Base-by-base conservation (phyloP, 2,113 vertebrate species). In the Mus pahari region DNA sequence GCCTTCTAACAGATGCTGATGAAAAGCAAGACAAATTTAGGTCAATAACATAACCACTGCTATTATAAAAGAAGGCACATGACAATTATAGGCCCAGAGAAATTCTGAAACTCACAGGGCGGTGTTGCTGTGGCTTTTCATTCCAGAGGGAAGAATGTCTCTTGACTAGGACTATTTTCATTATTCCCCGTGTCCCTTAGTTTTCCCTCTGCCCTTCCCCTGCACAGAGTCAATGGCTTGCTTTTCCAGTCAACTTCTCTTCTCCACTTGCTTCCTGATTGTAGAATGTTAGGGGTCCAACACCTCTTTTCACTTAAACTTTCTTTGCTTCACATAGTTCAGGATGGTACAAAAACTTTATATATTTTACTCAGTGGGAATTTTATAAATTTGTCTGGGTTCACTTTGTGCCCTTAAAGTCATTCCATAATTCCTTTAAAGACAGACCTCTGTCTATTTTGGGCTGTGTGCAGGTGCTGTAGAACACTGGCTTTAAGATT, bases 371-470 rank as follows among this genome's bases (percentile, higher is more conserved):
- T 83, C 73, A 64, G 73, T 83, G 53, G 89, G 60, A 73, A 91
- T 93, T 95, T 83, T 92, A 2, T 82, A 86, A 96, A 82, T 90
- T 93, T 88, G 60, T 33, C 22, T 83, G 42, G 22, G n/a, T 70
- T 97, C 42, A 92, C 48, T 89, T 92, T n/a, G 48, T 91, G 77
- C 5, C 33, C 66, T 7, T 26, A 42, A 96, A 96, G 60, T 74
- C 96, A 96, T 48, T 86, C 42, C n/a, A 86, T 82, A 68, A 94
- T 95, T 90, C 83, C 83, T 96, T 96, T 94, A 26, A 95, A 97
- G 81, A 31, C 4, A 92, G 60, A 92, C 62, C 79, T 95, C 60
- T 96, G 60, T 94, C 77, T 96, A 86, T 96, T 97, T 95, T 89
- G 16, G 88, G 53, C 88, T 95, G 88, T 84, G 75, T 90, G 55